A percentile compares a stretch with the other conserved stretches of the same genome.
These are phyloP conservation scores for Montipora efflorescens DNA, from an alignment of 64 coral and sea anemone genomes.

Conservation along the genomic window DNA sequence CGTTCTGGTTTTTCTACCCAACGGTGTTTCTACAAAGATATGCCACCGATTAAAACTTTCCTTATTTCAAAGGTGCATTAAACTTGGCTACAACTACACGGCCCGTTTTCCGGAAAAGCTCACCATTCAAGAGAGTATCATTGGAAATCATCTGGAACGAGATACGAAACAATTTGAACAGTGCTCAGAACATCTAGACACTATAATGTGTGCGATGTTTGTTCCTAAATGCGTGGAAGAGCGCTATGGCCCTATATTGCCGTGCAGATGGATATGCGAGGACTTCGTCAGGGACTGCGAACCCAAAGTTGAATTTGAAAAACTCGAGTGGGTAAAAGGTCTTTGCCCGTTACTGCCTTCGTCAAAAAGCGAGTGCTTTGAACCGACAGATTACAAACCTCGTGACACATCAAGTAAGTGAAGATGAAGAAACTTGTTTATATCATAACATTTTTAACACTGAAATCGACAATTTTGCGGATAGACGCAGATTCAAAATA, in stretches of 20 bases:
- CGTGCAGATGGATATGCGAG: slow-evolving; percentile 57
- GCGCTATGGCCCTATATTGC: slow-evolving; percentile 29
- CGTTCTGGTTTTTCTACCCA: not conserved
- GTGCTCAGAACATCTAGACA: slow-evolving; percentile 20
- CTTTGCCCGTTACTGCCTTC: slow-evolving; percentile 49
- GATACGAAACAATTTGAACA: slow-evolving; percentile 13
- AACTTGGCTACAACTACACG: slow-evolving; percentile 5
- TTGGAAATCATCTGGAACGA: not conserved
- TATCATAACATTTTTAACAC: too few species aligned
- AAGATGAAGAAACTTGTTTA: not conserved
- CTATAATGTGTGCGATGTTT: slow-evolving; percentile 15
- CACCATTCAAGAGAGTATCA: not conserved
- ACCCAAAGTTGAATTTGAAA: slow-evolving; percentile 11
- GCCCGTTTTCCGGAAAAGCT: slow-evolving; percentile 1
- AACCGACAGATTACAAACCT: slow-evolving; percentile 40
- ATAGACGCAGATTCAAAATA: too few species aligned
- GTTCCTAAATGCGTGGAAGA: slow-evolving; percentile 48
- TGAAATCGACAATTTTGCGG: too few species aligned
- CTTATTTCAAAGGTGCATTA: slow-evolving; percentile 22
- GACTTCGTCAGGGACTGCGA: slow-evolving; percentile 58
- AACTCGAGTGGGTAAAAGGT: slow-evolving; percentile 33
- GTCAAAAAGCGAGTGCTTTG: not conserved
- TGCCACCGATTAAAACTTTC: slow-evolving; percentile 19
- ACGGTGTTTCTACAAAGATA: not conserved
- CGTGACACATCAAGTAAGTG: slow-evolving; percentile 18